Conservation (phyloP, 2,797 vertebrate species). For the Pangasius djambal region DNA sequence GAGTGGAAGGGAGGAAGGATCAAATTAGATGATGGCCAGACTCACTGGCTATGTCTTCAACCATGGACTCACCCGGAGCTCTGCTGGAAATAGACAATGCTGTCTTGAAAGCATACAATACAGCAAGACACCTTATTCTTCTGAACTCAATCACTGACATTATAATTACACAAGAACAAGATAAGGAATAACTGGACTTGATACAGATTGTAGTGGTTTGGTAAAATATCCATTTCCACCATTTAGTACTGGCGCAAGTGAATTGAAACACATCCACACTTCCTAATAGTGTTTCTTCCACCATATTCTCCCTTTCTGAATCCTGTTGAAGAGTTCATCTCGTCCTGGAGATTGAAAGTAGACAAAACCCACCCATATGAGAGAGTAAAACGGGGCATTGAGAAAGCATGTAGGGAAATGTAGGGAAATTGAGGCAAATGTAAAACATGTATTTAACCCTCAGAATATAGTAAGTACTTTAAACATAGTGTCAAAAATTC, state of each 20-base stretch:
- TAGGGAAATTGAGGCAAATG: not conserved
- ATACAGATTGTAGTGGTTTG: not conserved
- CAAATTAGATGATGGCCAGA: not conserved
- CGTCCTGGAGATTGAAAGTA: not conserved
- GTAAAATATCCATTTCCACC: conserved; percentile 6
- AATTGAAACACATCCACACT: not conserved
- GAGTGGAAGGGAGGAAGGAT: not conserved
- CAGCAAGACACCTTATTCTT: not conserved
- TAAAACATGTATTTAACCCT: not conserved
- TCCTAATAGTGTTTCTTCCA: not conserved
- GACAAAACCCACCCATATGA: not conserved
- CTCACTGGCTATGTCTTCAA: not conserved
- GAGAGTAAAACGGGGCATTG: too few species aligned
- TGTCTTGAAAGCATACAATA: not conserved
- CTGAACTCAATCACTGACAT: not conserved
- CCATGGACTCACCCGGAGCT: not conserved
- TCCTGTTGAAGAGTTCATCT: not conserved
- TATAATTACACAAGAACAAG: not conserved
- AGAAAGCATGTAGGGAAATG: not conserved
- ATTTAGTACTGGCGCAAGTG: not conserved
- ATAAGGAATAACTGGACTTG: not conserved
- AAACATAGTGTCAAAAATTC: too few species aligned
- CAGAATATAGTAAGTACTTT: not conserved
- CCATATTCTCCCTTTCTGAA: not conserved
- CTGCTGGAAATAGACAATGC: not conserved